Percentiles rank a stretch among this genome's conserved stretches.
Conservation (phyloP, 1,140 invertebrate genomes). For the Tigriopus japonicus region DNA sequence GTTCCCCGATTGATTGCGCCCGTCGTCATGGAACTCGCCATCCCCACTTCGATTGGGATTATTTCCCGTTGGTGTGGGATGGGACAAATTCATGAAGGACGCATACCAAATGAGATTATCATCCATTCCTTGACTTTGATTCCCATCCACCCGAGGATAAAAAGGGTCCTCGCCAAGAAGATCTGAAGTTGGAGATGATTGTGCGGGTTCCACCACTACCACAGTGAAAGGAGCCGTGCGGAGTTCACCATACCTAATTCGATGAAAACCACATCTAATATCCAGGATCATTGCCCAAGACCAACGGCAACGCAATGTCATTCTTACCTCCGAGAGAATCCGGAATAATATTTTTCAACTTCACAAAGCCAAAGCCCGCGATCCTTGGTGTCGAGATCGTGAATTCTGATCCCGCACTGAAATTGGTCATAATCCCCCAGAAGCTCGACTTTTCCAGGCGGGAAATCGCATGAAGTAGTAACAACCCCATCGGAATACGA, state of each 20-base stretch:
- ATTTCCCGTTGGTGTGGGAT: no score
- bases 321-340: constrained; percentile 1
- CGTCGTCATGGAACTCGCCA: no score
- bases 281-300: no score
- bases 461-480: neutral
- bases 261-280: no score
- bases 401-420: constrained; percentile 1
- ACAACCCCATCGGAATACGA: neutral
- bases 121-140: no score
- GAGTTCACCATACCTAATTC: neutral
- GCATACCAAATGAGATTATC: no score
- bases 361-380: constrained; percentile 7
- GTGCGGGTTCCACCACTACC: neutral
- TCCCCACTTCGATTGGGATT: no score
- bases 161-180: no score
- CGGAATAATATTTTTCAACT: constrained; percentile 12
- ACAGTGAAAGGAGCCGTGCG: neutral
- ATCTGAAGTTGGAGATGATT: neutral
- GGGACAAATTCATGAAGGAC: no score
- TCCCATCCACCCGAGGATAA: no score
- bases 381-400: neutral
- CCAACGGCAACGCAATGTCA: no score
- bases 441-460: neutral
- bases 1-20: no score
- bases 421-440: neutral